Base-by-base conservation (phyloP, 2,888 invertebrate genomes). In the Xylocampa areola region DNA sequence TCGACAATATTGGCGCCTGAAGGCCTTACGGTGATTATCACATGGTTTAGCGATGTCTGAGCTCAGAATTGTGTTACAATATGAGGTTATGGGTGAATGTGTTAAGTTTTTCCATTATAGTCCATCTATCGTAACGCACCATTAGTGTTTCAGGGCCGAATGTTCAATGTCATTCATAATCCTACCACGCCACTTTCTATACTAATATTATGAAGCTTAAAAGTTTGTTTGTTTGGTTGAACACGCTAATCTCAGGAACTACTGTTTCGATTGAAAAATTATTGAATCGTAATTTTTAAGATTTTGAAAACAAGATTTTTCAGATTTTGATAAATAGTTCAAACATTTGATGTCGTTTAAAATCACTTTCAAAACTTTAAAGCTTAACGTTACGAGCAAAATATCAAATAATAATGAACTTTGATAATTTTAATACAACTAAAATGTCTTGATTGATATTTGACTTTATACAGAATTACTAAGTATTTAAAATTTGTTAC, bases 291-390 rank as follows among this genome's bases (percentile, higher is more conserved):
- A n/a, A n/a, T n/a, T n/a, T n/a, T n/a, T n/a, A n/a, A n/a, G n/a
- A n/a, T n/a, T n/a, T n/a, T n/a, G n/a, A n/a, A n/a, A n/a, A n/a
- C n/a, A n/a, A n/a, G n/a, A n/a, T n/a, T n/a, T n/a, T n/a, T n/a
- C n/a, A n/a, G n/a, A n/a, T n/a, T 7, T 25, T 2, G 43, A 48
- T 32, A 53, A 43, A 40, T 36, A 33, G 23, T 32, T 68, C 37
- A 49, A 68, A 45, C 44, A 48, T 49, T 54, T 68, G 48, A 62
- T 35, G 44, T 45, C 19, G 36, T 63, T 65, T 49, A 23, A 36
- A 41, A 44, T 14, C 10, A 19, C 43, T 39, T 48, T 41, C 44
- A 10, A 41, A 68, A 65, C 40, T 47, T 45, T n/a, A 7, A 57
- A 36, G 23, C 41, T 21, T 43, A 37, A 61, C 52, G 62, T 65